Evolutionary conservation across 1,140 invertebrate species (phyloP).

Genomic region (Aphaenogaster ashmeadi): DNA sequence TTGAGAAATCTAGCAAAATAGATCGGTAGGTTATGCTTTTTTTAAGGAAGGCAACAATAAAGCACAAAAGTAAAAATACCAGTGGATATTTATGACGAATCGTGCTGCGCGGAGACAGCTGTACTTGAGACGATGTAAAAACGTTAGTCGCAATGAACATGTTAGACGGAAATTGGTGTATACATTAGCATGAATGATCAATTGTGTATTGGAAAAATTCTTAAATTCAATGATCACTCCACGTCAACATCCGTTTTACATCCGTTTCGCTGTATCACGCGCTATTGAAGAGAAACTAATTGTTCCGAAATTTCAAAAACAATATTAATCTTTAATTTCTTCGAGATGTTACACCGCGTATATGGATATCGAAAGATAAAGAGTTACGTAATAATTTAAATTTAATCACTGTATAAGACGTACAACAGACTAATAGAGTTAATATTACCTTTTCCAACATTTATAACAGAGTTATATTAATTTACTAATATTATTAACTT

Average conservation of each 20-base stretch:
- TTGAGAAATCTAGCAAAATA: slow-evolving; percentile 35
- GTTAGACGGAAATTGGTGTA: background rate
- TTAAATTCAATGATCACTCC: background rate
- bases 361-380: background rate
- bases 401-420: background rate
- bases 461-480: slow-evolving; percentile 10
- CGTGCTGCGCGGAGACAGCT: slow-evolving; percentile 45
- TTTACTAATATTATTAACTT: slow-evolving; percentile 34
- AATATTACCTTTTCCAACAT: slow-evolving; percentile 28
- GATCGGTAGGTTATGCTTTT: slow-evolving; percentile 59
- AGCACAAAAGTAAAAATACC: slow-evolving; percentile 68
- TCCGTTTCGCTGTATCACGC: background rate
- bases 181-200: slow-evolving; percentile 30
- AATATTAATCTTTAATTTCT: background rate
- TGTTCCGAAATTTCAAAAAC: background rate
- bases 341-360: background rate
- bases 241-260: background rate
- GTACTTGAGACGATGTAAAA: slow-evolving; percentile 42
- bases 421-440: slow-evolving; percentile 6
- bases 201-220: slow-evolving; percentile 6
- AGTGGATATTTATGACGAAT: slow-evolving; percentile 26
- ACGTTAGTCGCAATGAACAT: slow-evolving; percentile 24
- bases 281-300: background rate
- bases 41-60: slow-evolving; percentile 59
- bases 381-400: background rate